phyloP scores from a whole-genome alignment of 2,888 invertebrate genomes.

The Cenopis cana region DNA sequence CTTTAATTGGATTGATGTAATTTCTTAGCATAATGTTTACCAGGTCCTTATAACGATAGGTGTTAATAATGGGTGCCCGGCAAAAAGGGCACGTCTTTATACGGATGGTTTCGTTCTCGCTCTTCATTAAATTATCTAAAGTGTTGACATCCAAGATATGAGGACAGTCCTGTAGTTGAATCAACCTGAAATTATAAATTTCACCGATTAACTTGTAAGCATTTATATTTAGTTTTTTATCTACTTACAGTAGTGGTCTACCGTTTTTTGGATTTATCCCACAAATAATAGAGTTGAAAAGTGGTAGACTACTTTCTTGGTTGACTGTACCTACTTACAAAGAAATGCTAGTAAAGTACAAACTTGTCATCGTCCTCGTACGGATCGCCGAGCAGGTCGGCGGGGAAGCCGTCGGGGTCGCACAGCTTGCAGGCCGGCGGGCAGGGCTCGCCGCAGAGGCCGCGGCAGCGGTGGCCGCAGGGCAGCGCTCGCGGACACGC shows the following conservation, averaged over 20 bases:
- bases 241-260: too few species aligned
- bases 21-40: constrained; percentile 69
- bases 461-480: constrained; percentile 88
- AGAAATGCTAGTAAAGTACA: constrained; percentile 16
- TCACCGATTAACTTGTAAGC: background rate
- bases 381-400: constrained; percentile 68
- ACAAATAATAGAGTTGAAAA: too few species aligned
- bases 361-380: constrained; percentile 81
- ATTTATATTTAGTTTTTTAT: background rate
- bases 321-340: too few species aligned
- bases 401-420: constrained; percentile 76
- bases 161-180: constrained; percentile 80
- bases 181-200: constrained; percentile 69
- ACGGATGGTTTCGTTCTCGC: constrained; percentile 60
- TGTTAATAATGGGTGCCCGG: constrained; percentile 84
- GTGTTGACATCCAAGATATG: constrained; percentile 78
- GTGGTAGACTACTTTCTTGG: too few species aligned
- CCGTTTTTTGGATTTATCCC: too few species aligned
- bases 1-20: constrained; percentile 75
- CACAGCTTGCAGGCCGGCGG: constrained; percentile 86
- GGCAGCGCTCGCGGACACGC: constrained; percentile 49
- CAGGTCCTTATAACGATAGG: constrained; percentile 83
- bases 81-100: constrained; percentile 85
- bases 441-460: constrained; percentile 89
- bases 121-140: constrained; percentile 73